Evolutionary conservation across 2,113 vertebrate genomes (phyloP).

Genomic region (Paralichthys olivaceus): DNA sequence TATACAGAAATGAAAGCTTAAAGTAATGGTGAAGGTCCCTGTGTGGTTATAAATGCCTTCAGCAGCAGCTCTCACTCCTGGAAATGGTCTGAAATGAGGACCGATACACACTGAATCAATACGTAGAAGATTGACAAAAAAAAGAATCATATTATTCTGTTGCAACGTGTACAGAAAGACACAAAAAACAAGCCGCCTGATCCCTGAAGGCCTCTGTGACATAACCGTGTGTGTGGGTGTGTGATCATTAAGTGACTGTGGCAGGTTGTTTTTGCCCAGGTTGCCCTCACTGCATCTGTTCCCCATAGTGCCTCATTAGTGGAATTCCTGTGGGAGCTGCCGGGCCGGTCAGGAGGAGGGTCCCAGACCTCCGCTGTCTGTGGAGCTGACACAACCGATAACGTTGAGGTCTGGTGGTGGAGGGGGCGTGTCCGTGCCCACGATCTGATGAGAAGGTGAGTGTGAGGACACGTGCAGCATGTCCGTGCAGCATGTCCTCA

Average conservation of each 20-base stretch:
- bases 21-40: constrained; percentile 37
- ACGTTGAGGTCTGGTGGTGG: constrained; percentile 59
- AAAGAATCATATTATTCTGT: not conserved
- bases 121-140: not conserved
- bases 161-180: constrained; percentile 23
- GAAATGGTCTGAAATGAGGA: constrained; percentile 1
- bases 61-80: not conserved
- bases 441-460: constrained; percentile 56
- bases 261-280: constrained; percentile 75
- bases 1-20: constrained; percentile 63
- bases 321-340: constrained; percentile 71
- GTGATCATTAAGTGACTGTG: constrained; percentile 75
- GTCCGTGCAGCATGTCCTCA: too few species aligned
- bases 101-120: not conserved
- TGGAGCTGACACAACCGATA: constrained; percentile 78
- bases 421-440: constrained; percentile 40
- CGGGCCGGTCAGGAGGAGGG: constrained; percentile 71
- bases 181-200: constrained; percentile 17
- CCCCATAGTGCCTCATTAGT: constrained; percentile 77
- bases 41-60: constrained; percentile 14
- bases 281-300: constrained; percentile 76
- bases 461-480: constrained; percentile 17
- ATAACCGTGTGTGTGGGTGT: constrained; percentile 54
- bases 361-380: constrained; percentile 68
- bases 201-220: constrained; percentile 41